phyloP scores from a whole-genome alignment of 2,797 vertebrate species.

The Enteromius treurensis region DNA sequence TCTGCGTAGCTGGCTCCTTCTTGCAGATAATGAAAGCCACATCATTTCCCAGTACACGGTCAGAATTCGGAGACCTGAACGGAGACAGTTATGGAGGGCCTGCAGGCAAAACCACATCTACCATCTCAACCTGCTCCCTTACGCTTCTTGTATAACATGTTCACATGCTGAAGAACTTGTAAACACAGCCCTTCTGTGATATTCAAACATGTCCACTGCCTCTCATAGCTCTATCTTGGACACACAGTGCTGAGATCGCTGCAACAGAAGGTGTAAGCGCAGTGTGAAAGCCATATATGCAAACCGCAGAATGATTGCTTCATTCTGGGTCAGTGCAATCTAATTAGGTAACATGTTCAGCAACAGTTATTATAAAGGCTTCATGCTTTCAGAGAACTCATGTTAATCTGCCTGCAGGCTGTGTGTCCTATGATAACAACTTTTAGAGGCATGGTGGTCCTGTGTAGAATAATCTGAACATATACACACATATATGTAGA shows the following conservation, averaged over 20 bases:
- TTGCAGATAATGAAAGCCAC: slow-evolving; percentile 79
- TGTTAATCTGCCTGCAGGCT: slow-evolving; percentile 22
- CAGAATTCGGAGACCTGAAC: slow-evolving; percentile 70
- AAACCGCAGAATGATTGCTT: slow-evolving; percentile 27
- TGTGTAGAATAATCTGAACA: background rate
- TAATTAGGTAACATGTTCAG: slow-evolving; percentile 50
- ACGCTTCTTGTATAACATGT: slow-evolving; percentile 18
- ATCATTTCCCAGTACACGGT: slow-evolving; percentile 73
- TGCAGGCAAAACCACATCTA: slow-evolving; percentile 73
- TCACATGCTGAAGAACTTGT: background rate
- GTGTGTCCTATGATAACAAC: background rate
- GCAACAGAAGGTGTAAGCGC: slow-evolving; percentile 41
- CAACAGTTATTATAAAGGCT: slow-evolving; percentile 46
- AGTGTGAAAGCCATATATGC: slow-evolving; percentile 32
- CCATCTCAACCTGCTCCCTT: slow-evolving; percentile 60
- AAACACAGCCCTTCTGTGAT: slow-evolving; percentile 34
- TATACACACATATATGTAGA: background rate
- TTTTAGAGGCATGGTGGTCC: slow-evolving; percentile 10
- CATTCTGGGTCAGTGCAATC: slow-evolving; percentile 35
- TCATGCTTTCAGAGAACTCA: slow-evolving; percentile 35
- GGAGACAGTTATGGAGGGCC: slow-evolving; percentile 66
- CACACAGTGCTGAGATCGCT: slow-evolving; percentile 32
- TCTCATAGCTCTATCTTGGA: slow-evolving; percentile 39
- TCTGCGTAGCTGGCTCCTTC: slow-evolving; percentile 68
- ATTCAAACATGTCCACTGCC: slow-evolving; percentile 16